Base-by-base conservation (phyloP, 2,113 vertebrate species). In the Oryzias woworae region DNA sequence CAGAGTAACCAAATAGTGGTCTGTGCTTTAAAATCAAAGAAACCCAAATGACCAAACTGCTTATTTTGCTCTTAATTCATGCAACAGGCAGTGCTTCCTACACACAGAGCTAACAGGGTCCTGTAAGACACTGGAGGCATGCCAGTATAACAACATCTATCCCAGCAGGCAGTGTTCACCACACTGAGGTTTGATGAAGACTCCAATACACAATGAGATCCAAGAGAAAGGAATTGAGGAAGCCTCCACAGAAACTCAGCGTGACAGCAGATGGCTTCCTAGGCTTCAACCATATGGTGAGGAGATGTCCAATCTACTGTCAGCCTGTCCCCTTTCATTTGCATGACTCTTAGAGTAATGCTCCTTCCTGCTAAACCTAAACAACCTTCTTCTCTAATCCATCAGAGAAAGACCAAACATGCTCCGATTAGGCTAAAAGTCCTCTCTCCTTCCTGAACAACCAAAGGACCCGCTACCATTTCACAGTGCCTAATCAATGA, bases 221-320 rank as follows among this genome's bases (percentile, higher is more conserved):
- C 1, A 65, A 71, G 77, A 62, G 81, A 77, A 58, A 71, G 81
- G 78, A 76, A 78, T 65, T 68, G 73, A 81, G 78, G 83, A 89
- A 77, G 85, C 77, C 62, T 85, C 71, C 58, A 52, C 60, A 78
- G 79, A 77, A 68, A 67, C 76, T 41, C 76, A 83, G 77, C 82
- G 66, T 55, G 65, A 73, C 70, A 81, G 86, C 89, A 90, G 86
- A 90, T 91, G 89, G 88, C 79, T 72, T 71, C 73, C 76, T 53
- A 75, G 77, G 58, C 71, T 76, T 78, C 65, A 67, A 85, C 89
- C 88, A 91, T 92, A 87, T 91, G 90, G 72, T 78, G 66, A 81
- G 31, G 77, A 80, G 75, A 67, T 44, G 53, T 86, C 68, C 87
- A 81, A 85, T 83, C 87, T 69, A 0, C 60, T 28, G 13, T 73